A percentile compares a stretch with the other conserved stretches of the same genome.
Conservation (phyloP, 2,113 vertebrate species). For the Percina caprodes region DNA sequence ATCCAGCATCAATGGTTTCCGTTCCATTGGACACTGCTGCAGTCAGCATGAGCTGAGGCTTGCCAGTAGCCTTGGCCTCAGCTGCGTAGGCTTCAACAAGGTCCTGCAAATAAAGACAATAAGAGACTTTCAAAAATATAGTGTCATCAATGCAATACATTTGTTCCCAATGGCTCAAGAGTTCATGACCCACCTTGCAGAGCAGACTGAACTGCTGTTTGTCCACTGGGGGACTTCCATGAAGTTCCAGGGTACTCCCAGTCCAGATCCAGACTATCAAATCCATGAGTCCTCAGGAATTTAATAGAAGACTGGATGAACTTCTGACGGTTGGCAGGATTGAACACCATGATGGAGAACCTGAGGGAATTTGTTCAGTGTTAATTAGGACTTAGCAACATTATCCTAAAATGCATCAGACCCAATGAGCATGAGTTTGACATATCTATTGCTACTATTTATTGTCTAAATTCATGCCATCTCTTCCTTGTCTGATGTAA, state of each 20-base stretch:
- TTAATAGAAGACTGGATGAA: conserved; percentile 86
- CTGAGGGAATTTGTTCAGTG: conserved; percentile 54
- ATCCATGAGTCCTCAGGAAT: conserved; percentile 83
- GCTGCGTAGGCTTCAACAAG: conserved; percentile 79
- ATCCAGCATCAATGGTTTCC: conserved; percentile 80
- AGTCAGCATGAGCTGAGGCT: conserved; percentile 78
- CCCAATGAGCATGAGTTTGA: background rate
- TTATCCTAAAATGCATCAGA: background rate
- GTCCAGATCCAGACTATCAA: conserved; percentile 88
- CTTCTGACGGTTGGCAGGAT: conserved; percentile 75
- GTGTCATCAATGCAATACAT: background rate
- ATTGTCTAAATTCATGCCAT: background rate
- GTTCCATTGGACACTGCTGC: conserved; percentile 83
- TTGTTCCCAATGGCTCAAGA: background rate
- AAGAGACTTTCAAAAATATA: background rate
- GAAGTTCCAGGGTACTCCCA: conserved; percentile 87
- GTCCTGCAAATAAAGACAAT: conserved; percentile 75
- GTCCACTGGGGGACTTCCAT: conserved; percentile 86
- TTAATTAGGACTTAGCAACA: background rate
- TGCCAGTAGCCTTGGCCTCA: conserved; percentile 75
- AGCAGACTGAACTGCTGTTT: conserved; percentile 84
- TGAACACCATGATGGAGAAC: conserved; percentile 85
- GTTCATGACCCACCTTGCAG: conserved; percentile 77
- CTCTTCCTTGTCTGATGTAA: background rate
- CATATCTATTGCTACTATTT: background rate